Conservation (phyloP, 1,140 invertebrate genomes). For the Aphidius ervi region DNA sequence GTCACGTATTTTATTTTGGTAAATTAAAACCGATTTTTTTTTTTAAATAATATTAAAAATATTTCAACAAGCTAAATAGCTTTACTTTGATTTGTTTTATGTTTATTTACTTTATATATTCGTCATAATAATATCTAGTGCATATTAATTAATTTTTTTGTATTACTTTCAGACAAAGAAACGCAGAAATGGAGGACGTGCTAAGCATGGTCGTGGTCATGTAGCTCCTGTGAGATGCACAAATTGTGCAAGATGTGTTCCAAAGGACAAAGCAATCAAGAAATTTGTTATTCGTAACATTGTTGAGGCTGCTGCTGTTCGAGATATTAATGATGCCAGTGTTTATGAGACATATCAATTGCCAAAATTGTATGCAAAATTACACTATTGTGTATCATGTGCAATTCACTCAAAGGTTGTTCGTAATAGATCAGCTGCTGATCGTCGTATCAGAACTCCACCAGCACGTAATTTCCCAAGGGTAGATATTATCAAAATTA, state of each 20-base stretch:
- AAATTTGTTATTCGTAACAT: conserved; percentile 99
- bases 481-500: too few relatives aligned
- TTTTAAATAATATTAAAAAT: too few relatives aligned
- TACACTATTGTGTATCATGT: conserved; percentile 99
- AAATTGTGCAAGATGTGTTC: conserved; percentile 97
- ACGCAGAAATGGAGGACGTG: conserved; percentile 95
- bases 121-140: too few relatives aligned
- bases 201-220: conserved; percentile 98
- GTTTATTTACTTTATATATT: too few relatives aligned
- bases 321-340: conserved; percentile 97
- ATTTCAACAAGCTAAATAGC: too few relatives aligned
- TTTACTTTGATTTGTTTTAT: too few relatives aligned
- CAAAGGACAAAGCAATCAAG: conserved; percentile 99
- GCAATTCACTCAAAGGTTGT: conserved; percentile 99
- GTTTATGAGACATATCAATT: conserved; percentile 89
- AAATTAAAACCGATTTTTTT: too few relatives aligned
- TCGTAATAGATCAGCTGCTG: conserved; percentile 94
- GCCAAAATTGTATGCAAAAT: conserved; percentile 98
- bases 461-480: conserved; percentile 76
- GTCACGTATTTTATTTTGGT: too few relatives aligned
- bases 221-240: conserved; percentile 97
- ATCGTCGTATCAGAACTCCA: conserved; percentile 91
- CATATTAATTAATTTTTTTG: too few relatives aligned
- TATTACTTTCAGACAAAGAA: conserved; percentile 79
- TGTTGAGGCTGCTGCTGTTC: conserved; percentile 97